Evolutionary conservation across 2,888 invertebrate species (phyloP), one percentile per base, ranked within the genome.

Genomic region (Thumatha senex): DNA sequence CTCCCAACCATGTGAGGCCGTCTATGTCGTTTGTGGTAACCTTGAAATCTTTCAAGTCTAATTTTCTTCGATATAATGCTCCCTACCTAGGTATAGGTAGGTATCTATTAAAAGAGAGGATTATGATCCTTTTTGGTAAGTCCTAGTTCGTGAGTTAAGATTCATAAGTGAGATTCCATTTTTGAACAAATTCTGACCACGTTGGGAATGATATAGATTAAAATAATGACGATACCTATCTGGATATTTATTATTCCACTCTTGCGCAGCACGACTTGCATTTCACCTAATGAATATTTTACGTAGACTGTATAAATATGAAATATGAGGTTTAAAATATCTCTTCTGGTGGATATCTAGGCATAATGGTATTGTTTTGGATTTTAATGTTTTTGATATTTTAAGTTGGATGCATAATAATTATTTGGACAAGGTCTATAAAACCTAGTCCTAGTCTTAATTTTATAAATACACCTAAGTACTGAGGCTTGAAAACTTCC

Each of bases 241-340:
- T 78, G 70, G 67, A 72, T 76, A 80, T 82, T 85, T 84, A 76
- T 79, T 82, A 86, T 84, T 82, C 84, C 63, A 72, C 62, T 69
- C 71, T 67, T 65, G 72, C 56, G 55, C 68, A 63, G 78, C 86
- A 86, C 86, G 86, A 86, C 84, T 82, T 76, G 73, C 77, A 81
- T 82, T 81, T 83, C 82, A 82, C 77, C 74, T 77, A 80, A 78
- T 78, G 82, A 83, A 86, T 86, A 85, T 85, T 82, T 82, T 78
- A 83, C 76, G 63, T 63, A 69, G 66, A 72, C 65, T 65, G 54
- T 56, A 56, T 69, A 70, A 70, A 70, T 71, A 74, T 71, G 69
- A 69, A 74, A 67, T 70, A 68, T 68, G 66, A 64, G 56, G 67
- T 65, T 65, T 52, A 54, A 58, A 45, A 63, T 54, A 64, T 63